Evolutionary conservation across 2,888 invertebrate genomes (phyloP), one percentile per base, ranked within the genome.

Genomic region (Parascotia fuliginaria): DNA sequence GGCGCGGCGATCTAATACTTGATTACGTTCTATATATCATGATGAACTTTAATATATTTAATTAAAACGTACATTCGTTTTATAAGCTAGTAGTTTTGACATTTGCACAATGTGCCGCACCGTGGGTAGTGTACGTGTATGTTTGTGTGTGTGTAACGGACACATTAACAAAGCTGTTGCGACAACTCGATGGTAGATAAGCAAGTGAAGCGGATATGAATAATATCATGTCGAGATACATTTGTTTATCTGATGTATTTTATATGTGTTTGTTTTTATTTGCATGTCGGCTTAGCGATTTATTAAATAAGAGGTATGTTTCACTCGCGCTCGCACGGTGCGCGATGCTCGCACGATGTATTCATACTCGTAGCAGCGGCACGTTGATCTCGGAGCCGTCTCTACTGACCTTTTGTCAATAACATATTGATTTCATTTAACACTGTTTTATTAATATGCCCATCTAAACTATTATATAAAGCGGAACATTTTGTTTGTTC

Each of bases 181-280:
- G 48, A 59, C 51, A 47, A 38, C 24, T 42, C 28, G 50, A 36
- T 46, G 42, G n/a, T 3, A 49, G 51, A 55, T 44, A 51, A 41
- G 45, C 51, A 42, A 47, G 41, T 24, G 50, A 27, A 44, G 37
- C 24, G 32, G 43, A 47, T 39, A 42, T 36, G 22, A 47, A 37
- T 29, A 29, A 47, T 41, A 40, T 37, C 36, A 37, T 41, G 46
- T 45, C 39, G 28, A 46, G 38, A 38, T 38, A 43, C 37, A 29
- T 43, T 37, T 37, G 29, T 36, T 43, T 43, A 43, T 43, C 36
- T 45, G 32, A 38, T 44, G 16, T 29, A 15, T 45, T 44, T 44
- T 14, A 22, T 29, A 36, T 42, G 54, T 60, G 54, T 59, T 54
- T 53, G 58, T 58, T 58, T 64, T 60, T 60, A 60, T 52, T 38